Evolutionary conservation across 2,888 invertebrate genomes (phyloP).

Genomic region (Acanthoscelides obtectus): DNA sequence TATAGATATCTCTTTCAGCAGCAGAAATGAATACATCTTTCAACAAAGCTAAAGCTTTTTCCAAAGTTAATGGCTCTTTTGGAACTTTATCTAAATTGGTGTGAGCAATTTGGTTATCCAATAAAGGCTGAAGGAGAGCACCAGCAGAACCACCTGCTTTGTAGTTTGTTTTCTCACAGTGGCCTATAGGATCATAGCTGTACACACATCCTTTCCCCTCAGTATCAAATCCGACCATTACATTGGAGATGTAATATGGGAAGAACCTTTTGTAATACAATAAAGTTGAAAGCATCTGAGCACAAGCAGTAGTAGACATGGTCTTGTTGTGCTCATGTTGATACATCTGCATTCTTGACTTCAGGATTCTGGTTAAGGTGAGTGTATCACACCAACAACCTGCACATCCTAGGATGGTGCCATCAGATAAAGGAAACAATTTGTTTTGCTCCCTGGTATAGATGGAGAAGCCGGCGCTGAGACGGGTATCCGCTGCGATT

Average conservation of each 20-base stretch:
- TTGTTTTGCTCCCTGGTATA: conserved; percentile 86
- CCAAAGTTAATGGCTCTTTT: conserved; percentile 62
- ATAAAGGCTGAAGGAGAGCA: conserved; percentile 84
- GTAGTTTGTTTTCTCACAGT: conserved; percentile 79
- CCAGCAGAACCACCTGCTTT: conserved; percentile 90
- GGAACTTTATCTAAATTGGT: conserved; percentile 78
- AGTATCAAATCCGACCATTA: conserved; percentile 88
- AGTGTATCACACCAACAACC: conserved; percentile 98
- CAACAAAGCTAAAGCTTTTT: conserved; percentile 77
- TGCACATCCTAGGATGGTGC: conserved; percentile 86
- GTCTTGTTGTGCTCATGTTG: conserved; percentile 88
- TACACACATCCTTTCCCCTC: conserved; percentile 93
- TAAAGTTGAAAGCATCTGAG: conserved; percentile 94
- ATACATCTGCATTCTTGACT: conserved; percentile 91
- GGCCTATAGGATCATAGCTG: conserved; percentile 97
- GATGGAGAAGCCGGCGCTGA: conserved; percentile 87
- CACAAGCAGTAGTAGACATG: conserved; percentile 88
- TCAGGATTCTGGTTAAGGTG: conserved; percentile 78
- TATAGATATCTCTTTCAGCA: conserved; percentile 96
- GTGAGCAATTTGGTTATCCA: conserved; percentile 93
- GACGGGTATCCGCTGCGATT: conserved; percentile 91
- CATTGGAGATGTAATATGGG: conserved; percentile 94
- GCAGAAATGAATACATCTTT: conserved; percentile 98
- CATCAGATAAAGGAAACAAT: conserved; percentile 73
- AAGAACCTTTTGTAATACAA: conserved; percentile 97